A percentile compares a stretch with the other conserved stretches of the same genome.
Conservation (phyloP, 2,113 vertebrate species). For the Trochalopteron elliotii region DNA sequence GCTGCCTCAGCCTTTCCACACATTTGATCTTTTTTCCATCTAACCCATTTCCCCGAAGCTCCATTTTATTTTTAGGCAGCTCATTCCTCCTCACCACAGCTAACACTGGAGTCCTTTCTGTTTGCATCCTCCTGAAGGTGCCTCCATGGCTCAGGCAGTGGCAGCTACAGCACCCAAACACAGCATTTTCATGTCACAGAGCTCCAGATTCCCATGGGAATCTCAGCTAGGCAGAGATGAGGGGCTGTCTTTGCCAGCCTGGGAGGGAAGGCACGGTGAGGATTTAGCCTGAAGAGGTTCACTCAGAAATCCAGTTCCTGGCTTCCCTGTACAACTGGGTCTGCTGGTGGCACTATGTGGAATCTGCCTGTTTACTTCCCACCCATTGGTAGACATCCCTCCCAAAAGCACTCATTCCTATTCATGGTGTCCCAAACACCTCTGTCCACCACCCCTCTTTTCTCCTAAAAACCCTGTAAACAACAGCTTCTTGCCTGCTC, state of each 20-base stretch:
- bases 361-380: not conserved
- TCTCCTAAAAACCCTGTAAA: not conserved
- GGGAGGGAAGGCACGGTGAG: not conserved
- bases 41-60: not conserved
- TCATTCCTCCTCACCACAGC: not conserved
- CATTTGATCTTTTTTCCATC: not conserved
- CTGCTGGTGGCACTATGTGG: not conserved
- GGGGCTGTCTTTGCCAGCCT: not conserved
- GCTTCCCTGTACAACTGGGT: not conserved
- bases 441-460: not conserved
- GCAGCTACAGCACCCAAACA: not conserved
- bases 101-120: not conserved
- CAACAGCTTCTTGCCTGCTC: not conserved
- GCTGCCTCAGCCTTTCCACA: not conserved
- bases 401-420: not conserved
- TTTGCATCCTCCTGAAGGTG: not conserved
- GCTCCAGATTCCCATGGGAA: not conserved
- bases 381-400: not conserved
- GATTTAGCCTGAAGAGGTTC: not conserved
- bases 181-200: rapidly evolving
- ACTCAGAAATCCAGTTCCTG: not conserved
- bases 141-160: not conserved
- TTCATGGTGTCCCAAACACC: not conserved
- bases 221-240: not conserved
- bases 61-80: not conserved